phyloP scores from a whole-genome alignment of 2,888 invertebrate species.

The Trissonchulus latispiculum region DNA sequence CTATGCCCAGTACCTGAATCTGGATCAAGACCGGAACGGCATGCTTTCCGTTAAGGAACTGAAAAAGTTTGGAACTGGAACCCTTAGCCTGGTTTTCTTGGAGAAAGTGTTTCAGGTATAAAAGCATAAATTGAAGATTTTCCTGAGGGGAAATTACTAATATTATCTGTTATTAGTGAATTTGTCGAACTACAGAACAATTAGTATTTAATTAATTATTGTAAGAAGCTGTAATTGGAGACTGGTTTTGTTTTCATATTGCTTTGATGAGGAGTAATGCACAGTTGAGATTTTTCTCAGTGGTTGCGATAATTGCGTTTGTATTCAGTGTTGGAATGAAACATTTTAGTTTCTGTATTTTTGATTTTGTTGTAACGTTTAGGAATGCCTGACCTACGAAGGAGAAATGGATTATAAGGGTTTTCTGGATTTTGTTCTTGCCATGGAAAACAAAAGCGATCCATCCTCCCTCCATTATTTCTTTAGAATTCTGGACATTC shows the following conservation, averaged over 20 bases:
- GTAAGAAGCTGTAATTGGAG: no score
- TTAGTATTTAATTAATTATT: no score
- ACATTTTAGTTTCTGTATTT: no score
- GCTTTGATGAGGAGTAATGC: no score
- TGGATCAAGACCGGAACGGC: conserved; percentile 88
- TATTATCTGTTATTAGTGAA: no score
- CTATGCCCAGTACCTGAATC: conserved; percentile 82
- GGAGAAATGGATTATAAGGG: conserved; percentile 96
- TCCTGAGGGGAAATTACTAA: neutral
- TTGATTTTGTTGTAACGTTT: no score
- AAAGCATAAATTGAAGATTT: neutral
- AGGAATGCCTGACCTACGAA: conserved; percentile 86
- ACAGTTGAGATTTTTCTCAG: no score
- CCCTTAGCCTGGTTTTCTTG: conserved; percentile 76
- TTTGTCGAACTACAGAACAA: no score
- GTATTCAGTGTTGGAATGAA: no score
- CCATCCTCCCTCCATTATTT: conserved; percentile 82
- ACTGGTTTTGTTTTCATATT: no score
- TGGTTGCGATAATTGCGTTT: no score
- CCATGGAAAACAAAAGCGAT: conserved; percentile 79
- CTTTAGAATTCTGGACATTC: conserved; percentile 79
- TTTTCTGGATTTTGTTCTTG: conserved; percentile 83
- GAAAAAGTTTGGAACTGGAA: conserved; percentile 77
- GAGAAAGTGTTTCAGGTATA: conserved; percentile 55
- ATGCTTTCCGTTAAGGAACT: conserved; percentile 85